Conservation (phyloP, 2,888 invertebrate species). For the Drosophila differens region DNA sequence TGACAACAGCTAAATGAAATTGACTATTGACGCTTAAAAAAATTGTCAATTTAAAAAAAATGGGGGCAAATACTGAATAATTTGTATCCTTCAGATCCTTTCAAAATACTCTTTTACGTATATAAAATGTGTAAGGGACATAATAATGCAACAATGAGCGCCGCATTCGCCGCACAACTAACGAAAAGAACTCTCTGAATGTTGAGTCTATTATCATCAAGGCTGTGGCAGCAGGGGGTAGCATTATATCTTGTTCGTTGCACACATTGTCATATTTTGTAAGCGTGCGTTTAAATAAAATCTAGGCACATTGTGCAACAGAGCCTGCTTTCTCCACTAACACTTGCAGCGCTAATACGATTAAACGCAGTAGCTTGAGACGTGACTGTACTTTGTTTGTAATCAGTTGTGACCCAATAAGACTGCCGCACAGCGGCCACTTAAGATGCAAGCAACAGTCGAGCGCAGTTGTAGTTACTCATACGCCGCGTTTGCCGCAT, state of each 20-base stretch:
- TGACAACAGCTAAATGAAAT: not conserved
- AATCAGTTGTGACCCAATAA: slow-evolving; percentile 18
- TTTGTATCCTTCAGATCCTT: not conserved
- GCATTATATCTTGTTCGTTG: slow-evolving; percentile 65
- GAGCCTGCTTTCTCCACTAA: not conserved
- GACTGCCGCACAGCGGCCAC: slow-evolving; percentile 27
- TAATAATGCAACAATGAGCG: slow-evolving; percentile 62
- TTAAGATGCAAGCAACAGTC: slow-evolving; percentile 45
- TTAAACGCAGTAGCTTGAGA: slow-evolving; percentile 14
- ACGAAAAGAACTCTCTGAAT: slow-evolving; percentile 38
- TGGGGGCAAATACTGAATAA: not conserved
- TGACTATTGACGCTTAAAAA: not conserved
- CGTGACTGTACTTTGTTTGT: slow-evolving; percentile 1
- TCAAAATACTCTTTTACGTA: not conserved
- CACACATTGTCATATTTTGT: slow-evolving; percentile 64
- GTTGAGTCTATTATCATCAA: slow-evolving; percentile 14
- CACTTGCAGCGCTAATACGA: slow-evolving; percentile 27
- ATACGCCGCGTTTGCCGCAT: slow-evolving; percentile 41
- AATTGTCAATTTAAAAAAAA: not conserved
- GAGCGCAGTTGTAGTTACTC: slow-evolving; percentile 27
- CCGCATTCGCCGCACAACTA: slow-evolving; percentile 17
- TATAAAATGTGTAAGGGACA: not conserved
- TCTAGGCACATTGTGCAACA: slow-evolving; percentile 18
- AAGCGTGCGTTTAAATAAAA: slow-evolving; percentile 13
- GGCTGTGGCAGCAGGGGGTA: not conserved